Base-by-base conservation (phyloP, 2,797 vertebrate species). In the Esox lucius region DNA sequence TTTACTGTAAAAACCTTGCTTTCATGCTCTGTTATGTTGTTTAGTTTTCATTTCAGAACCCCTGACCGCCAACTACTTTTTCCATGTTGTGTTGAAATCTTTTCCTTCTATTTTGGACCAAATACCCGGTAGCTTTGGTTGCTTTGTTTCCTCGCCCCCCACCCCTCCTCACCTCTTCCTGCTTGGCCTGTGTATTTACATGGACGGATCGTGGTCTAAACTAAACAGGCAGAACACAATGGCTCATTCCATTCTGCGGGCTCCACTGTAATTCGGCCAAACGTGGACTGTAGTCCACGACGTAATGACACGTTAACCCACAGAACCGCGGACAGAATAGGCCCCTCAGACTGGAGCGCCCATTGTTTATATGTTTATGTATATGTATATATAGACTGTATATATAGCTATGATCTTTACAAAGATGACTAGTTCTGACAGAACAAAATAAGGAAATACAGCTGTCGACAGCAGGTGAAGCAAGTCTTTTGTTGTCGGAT, bases 161-260 rank as follows among this genome's bases (percentile, higher is more conserved):
- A 16, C n/a, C 19, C 51, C 19, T 84, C 84, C 85, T 83, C 82
- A 81, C 73, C 77, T 86, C 80, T 88, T 90, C 85, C 87, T 88
- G 84, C 81, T 68, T 67, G 70, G 75, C 79, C 84, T 71, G 81
- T 87, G 84, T 88, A 86, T 89, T 86, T 89, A 85, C 86, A 84
- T 88, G 77, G 78, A 75, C 81, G 83, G 87, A 85, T 90, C 82
- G 86, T 76, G 86, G 87, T 81, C 81, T 83, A 88, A 91, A 85
- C 88, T 91, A 93, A 92, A 93, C 86, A 87, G 84, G 83, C 80
- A 39, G 83, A 56, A 68, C 84, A 91, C 85, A 90, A 93, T 91
- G 68, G 82, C 80, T 85, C 82, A 84, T 86, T 88, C 84, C 82
- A 85, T 86, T 88, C 86, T 87, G 82, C 81, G 81, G 77, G 76